Evolutionary conservation across 2,888 invertebrate genomes (phyloP).

Genomic region (Synergus gifuensis): DNA sequence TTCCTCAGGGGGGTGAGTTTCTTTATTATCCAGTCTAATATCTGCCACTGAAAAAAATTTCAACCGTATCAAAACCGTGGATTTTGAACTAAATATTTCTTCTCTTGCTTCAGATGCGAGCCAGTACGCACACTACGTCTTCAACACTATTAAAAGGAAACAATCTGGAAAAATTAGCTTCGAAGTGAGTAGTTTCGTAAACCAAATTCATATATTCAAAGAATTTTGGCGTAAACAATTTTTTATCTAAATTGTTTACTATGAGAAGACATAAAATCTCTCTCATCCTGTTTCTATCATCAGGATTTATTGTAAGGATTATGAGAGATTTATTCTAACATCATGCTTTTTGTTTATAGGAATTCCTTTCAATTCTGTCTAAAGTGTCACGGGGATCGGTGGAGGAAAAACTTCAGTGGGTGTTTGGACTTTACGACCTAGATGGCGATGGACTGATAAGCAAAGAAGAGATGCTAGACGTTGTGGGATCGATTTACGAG

Average conservation of each 20-base stretch:
- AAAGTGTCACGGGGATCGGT: slow-evolving; percentile 90
- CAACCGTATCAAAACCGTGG: too few relatives aligned
- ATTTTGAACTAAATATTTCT: not conserved
- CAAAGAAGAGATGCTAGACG: slow-evolving; percentile 90
- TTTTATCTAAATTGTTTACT: not conserved
- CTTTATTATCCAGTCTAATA: not conserved
- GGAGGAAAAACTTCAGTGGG: slow-evolving; percentile 93
- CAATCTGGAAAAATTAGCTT: slow-evolving; percentile 89
- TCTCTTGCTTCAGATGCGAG: slow-evolving; percentile 81
- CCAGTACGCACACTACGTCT: slow-evolving; percentile 94
- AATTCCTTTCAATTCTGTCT: slow-evolving; percentile 90
- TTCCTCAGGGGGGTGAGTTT: slow-evolving; percentile 90
- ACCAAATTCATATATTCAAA: not conserved
- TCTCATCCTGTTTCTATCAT: too few relatives aligned
- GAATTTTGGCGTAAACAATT: not conserved
- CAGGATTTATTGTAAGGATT: too few relatives aligned
- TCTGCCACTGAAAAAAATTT: too few relatives aligned
- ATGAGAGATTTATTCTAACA: not conserved
- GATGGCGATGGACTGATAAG: slow-evolving; percentile 92
- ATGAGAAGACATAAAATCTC: too few relatives aligned
- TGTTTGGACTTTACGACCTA: slow-evolving; percentile 92
- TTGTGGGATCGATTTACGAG: slow-evolving; percentile 91
- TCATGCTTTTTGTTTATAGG: slow-evolving; percentile 79
- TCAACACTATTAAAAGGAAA: slow-evolving; percentile 93
- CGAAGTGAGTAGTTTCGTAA: slow-evolving; percentile 83